A percentile compares a stretch with the other conserved stretches of the same genome.
phyloP scores from a whole-genome alignment of 1,140 invertebrate genomes.

The Scaptodrosophila lebanonensis region DNA sequence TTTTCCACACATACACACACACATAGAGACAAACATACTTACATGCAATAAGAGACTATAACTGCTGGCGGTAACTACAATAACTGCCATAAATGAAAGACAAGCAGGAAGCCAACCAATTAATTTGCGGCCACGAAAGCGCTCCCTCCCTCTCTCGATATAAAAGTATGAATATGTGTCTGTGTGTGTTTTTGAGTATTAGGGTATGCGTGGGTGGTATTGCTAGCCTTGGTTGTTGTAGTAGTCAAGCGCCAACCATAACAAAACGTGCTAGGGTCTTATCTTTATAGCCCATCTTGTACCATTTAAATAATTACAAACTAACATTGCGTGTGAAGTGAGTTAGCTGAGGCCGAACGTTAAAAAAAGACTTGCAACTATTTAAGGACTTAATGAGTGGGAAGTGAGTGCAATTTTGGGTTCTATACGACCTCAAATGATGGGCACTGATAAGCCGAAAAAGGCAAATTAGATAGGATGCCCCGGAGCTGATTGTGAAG shows the following conservation, averaged over 20 bases:
- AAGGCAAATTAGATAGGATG: too few relatives aligned
- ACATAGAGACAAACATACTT: conserved; percentile 38
- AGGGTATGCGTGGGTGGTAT: too few relatives aligned
- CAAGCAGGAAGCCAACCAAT: conserved; percentile 42
- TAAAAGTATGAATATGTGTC: too few relatives aligned
- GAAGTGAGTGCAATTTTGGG: too few relatives aligned
- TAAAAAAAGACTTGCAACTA: conserved; percentile 28
- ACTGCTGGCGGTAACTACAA: conserved; percentile 32
- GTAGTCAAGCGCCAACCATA: conserved; percentile 18
- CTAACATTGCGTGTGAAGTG: conserved; percentile 16
- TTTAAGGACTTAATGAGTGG: too few relatives aligned
- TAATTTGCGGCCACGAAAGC: conserved; percentile 44
- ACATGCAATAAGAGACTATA: conserved; percentile 52
- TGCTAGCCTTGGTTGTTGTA: background rate
- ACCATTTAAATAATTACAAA: conserved; percentile 66
- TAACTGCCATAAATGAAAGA: conserved; percentile 43
- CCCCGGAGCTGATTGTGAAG: too few relatives aligned
- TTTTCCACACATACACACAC: conserved; percentile 43
- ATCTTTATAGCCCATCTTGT: conserved; percentile 60
- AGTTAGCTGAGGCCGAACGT: conserved; percentile 24
- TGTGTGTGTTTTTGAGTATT: too few relatives aligned
- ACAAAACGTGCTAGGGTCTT: conserved; percentile 55
- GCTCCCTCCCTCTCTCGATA: background rate
- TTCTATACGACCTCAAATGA: too few relatives aligned
- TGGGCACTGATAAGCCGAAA: too few relatives aligned